Percentiles rank a stretch among this genome's conserved stretches.
phyloP scores from a whole-genome alignment of 2,113 vertebrate genomes.

The Rhea pennata region DNA sequence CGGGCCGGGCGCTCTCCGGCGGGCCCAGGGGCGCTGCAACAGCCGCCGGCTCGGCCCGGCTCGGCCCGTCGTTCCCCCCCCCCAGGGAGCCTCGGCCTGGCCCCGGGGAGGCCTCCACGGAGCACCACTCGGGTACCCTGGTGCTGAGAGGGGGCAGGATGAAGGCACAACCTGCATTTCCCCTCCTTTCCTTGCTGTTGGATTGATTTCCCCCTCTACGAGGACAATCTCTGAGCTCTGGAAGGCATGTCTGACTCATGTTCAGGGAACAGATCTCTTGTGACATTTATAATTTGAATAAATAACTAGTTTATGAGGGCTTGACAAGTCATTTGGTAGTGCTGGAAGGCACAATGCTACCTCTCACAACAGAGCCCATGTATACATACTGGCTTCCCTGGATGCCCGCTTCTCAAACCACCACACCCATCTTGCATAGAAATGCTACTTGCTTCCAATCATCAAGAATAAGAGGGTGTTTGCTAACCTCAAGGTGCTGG shows the following conservation, averaged over 20 bases:
- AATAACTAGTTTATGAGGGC: not conserved
- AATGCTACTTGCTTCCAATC: not conserved
- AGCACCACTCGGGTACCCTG: accelerated
- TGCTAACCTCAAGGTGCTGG: not conserved
- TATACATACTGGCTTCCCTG: not conserved
- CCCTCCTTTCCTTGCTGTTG: accelerated
- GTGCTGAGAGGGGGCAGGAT: accelerated
- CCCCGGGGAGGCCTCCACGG: too few relatives aligned
- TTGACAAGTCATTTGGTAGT: not conserved
- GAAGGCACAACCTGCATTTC: accelerated
- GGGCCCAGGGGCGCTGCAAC: too few relatives aligned
- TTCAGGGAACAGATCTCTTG: not conserved
- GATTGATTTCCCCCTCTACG: not conserved
- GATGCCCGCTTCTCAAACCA: not conserved
- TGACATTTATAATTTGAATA: accelerated
- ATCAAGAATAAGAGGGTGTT: not conserved
- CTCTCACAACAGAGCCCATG: too few relatives aligned
- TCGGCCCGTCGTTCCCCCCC: too few relatives aligned
- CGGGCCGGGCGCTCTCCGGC: too few relatives aligned
- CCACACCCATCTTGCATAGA: not conserved
- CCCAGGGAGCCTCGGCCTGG: too few relatives aligned
- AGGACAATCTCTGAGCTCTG: accelerated
- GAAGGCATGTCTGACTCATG: too few relatives aligned
- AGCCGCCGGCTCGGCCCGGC: too few relatives aligned
- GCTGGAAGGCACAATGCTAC: not conserved